These are phyloP conservation scores for Atherinosoma microstoma DNA, from an alignment of 2,797 vertebrate genomes.

Conservation along the genomic window DNA sequence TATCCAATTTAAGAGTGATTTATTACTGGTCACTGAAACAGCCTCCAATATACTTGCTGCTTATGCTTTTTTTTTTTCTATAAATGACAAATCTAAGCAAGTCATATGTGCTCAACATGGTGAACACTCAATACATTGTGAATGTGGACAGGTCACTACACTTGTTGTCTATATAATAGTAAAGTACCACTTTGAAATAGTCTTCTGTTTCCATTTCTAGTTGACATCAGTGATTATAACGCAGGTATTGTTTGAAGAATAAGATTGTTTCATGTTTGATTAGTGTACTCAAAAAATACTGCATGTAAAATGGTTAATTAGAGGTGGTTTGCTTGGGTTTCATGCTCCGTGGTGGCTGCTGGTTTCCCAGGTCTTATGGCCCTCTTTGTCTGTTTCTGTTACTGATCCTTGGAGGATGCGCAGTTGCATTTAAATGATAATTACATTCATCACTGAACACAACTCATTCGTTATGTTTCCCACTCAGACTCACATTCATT, in stretches of 20 bases:
- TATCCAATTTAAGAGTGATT: constrained; percentile 70
- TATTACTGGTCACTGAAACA: constrained; percentile 49
- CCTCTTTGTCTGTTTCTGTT: no score
- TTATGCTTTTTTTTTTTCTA: constrained; percentile 25
- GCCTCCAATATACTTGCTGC: constrained; percentile 16
- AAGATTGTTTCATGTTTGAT: constrained; percentile 8
- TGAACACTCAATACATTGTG: not conserved
- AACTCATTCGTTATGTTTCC: no score
- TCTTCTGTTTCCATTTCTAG: not conserved
- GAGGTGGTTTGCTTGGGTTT: no score
- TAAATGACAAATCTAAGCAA: constrained; percentile 33
- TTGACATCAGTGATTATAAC: not conserved
- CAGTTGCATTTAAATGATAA: no score
- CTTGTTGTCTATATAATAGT: not conserved
- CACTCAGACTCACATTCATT: no score
- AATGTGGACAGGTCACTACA: not conserved
- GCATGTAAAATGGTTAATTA: constrained; percentile 7
- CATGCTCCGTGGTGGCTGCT: no score
- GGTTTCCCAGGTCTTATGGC: no score
- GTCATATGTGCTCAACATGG: constrained; percentile 3
- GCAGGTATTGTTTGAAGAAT: constrained; percentile 3
- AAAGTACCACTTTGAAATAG: not conserved
- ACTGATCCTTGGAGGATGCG: no score
- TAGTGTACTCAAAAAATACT: not conserved
- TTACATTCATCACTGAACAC: no score